Evolutionary conservation across 2,888 invertebrate genomes (phyloP).

Genomic region (Blera fallax): DNA sequence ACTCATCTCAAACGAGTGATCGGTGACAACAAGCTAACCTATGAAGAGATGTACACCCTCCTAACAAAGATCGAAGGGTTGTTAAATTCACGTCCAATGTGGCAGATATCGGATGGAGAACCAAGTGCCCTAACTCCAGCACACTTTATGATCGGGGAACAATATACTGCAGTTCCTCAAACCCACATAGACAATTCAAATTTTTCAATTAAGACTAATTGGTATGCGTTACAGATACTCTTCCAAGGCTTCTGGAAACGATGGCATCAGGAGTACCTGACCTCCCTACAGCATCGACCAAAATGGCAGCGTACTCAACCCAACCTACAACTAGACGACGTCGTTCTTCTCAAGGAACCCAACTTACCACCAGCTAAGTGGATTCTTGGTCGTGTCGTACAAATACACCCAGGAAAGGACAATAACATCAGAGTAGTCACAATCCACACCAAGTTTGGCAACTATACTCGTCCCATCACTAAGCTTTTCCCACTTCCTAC

Average conservation of each 20-base stretch:
- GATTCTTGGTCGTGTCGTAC: not conserved
- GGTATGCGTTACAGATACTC: not conserved
- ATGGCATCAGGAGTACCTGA: slow-evolving; percentile 25
- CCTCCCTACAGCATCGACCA: slow-evolving; percentile 25
- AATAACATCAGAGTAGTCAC: not conserved
- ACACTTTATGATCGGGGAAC: not conserved
- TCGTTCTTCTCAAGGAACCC: slow-evolving; percentile 5
- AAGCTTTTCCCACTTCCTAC: not conserved
- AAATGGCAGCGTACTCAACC: slow-evolving; percentile 6
- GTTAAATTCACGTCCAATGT: slow-evolving; percentile 42
- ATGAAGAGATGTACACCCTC: slow-evolving; percentile 56
- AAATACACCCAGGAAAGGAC: not conserved
- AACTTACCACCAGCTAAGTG: slow-evolving; percentile 5
- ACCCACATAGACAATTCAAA: not conserved
- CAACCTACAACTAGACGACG: not conserved
- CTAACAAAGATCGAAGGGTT: slow-evolving; percentile 39
- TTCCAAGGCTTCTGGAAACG: no score
- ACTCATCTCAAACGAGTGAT: slow-evolving; percentile 41
- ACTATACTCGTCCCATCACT: not conserved
- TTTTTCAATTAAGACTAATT: not conserved
- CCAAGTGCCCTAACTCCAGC: not conserved
- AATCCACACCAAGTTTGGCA: not conserved
- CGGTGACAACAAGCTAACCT: not conserved
- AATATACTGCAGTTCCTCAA: not conserved
- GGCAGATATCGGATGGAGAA: not conserved